Base-by-base conservation (phyloP, 2,797 vertebrate genomes). In the Tympanoctomys barrerae region DNA sequence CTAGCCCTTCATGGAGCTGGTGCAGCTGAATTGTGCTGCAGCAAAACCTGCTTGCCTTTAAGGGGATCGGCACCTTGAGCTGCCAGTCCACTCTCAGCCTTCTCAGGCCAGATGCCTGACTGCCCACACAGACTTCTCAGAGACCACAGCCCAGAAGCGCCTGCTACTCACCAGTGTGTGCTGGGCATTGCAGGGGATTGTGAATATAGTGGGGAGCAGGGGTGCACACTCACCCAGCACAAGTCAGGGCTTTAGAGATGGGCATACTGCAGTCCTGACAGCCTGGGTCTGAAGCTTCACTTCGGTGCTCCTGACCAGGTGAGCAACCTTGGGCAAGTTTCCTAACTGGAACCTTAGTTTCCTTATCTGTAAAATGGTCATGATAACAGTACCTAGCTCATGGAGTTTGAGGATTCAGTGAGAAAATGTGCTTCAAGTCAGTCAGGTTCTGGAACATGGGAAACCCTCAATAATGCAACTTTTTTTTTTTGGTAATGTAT, bases 351-450 rank as follows among this genome's bases (percentile, higher is more conserved):
- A n/a, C 21, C 79, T 82, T 22, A 1, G 52, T 78, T 75, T 93
- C 73, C 62, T 86, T 14, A 8, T 85, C 92, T 91, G 62, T 73
- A 75, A 94, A 92, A 86, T 66, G 82, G 19, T n/a, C 28, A 70
- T 26, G 26, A 33, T 61, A 70, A 79, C 18, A 28, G 86, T 21
- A 19, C 14, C 7, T 39, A 75, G 52, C 9, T 39, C 28, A 2
- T 4, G 46, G 94, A 87, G n/a, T n/a, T 57, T 26, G 62, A 87
- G 16, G 61, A 68, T n/a, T 71, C 33, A 81, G 59, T 70, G 70
- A 77, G 90, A 90, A 94, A 64, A 78, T 22, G 31, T 49, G 75
- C 36, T 52, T 64, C 22, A 85, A 62, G 62, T 22, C 33, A 80
- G 49, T 46, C 19, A 22, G 90, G 33, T 1, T 68, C 54, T 78